Evolutionary conservation across 2,113 vertebrate species (phyloP).

Genomic region (Melanerpes aurifrons): DNA sequence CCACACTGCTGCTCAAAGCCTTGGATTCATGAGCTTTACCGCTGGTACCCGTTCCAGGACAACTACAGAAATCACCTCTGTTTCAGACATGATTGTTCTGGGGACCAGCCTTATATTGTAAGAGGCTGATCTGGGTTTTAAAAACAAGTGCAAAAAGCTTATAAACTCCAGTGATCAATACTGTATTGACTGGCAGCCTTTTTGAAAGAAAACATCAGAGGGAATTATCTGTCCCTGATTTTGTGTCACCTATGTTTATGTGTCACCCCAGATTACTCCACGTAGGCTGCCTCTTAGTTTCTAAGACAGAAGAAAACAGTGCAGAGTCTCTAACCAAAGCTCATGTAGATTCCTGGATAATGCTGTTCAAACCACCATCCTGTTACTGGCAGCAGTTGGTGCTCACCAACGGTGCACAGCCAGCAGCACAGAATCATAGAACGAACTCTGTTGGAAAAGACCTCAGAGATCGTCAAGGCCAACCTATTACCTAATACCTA

Average conservation of each 20-base stretch:
- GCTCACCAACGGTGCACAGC: not conserved
- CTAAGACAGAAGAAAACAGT: not conserved
- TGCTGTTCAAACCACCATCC: fast-evolving
- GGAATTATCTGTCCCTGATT: not conserved
- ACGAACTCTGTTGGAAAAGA: too few species aligned
- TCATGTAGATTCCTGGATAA: not conserved
- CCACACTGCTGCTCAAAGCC: not conserved
- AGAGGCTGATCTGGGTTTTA: not conserved
- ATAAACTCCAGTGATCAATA: not conserved
- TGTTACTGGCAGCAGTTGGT: not conserved
- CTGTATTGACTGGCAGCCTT: not conserved
- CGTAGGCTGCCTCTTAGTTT: not conserved
- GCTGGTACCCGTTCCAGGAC: not conserved
- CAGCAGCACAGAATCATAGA: not conserved
- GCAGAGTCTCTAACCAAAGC: not conserved
- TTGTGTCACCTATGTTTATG: not conserved
- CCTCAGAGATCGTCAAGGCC: too few species aligned
- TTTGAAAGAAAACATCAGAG: not conserved
- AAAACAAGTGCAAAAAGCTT: not conserved
- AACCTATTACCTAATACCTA: too few species aligned
- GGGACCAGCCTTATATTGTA: not conserved
- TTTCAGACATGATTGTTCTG: not conserved
- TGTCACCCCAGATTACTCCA: not conserved
- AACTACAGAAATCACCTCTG: not conserved
- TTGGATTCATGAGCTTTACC: not conserved